A percentile compares a stretch with the other conserved stretches of the same genome.
These are phyloP conservation scores for Drosophila flavopinicola DNA, from an alignment of 2,888 invertebrate genomes.

Conservation along the genomic window DNA sequence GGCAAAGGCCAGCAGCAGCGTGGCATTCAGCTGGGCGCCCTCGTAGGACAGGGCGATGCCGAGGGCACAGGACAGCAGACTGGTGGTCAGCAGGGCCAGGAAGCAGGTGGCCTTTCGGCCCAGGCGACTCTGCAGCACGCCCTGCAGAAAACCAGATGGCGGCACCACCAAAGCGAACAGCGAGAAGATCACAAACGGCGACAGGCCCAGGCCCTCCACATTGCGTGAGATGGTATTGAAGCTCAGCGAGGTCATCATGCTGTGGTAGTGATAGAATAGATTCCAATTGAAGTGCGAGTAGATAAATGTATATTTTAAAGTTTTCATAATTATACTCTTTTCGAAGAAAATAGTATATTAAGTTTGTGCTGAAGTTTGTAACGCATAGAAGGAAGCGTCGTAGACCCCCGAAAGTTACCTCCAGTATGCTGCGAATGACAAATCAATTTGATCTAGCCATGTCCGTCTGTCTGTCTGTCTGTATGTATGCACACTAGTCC, in stretches of 20 bases:
- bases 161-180: conserved; percentile 85
- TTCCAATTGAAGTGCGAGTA: too few species aligned
- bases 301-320: too few species aligned
- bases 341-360: too few species aligned
- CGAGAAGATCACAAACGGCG: conserved; percentile 86
- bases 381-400: too few species aligned
- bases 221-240: conserved; percentile 86
- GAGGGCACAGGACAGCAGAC: conserved; percentile 84
- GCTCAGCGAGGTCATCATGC: conserved; percentile 86
- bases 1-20: conserved; percentile 84
- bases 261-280: conserved; percentile 59
- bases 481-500: too few species aligned
- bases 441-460: too few species aligned
- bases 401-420: too few species aligned
- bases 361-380: too few species aligned
- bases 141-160: conserved; percentile 84
- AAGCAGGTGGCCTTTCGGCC: conserved; percentile 86
- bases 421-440: too few species aligned
- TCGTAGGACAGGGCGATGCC: conserved; percentile 83
- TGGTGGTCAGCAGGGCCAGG: conserved; percentile 85
- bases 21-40: conserved; percentile 62
- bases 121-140: conserved; percentile 77
- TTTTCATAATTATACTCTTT: too few species aligned
- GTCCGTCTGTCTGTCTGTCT: too few species aligned
- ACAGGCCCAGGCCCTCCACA: conserved; percentile 85